A percentile compares a stretch with the other conserved stretches of the same genome.
phyloP scores from a whole-genome alignment of 2,797 vertebrate genomes.

The Micropoecilia bifurca region DNA sequence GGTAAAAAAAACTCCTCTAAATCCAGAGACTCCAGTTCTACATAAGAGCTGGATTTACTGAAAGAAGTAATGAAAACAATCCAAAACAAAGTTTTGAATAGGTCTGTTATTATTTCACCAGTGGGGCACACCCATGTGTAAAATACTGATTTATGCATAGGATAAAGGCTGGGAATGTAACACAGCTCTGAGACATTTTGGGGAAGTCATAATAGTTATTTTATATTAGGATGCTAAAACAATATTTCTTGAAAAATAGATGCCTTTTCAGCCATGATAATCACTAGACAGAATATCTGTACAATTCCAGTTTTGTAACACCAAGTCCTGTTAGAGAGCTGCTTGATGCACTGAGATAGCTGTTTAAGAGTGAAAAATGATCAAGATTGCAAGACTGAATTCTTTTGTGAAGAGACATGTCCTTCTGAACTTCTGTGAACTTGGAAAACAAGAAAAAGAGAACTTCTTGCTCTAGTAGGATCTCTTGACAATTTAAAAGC shows the following conservation, averaged over 20 bases:
- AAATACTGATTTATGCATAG: background rate
- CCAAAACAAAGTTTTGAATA: background rate
- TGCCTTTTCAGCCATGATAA: too few relatives aligned
- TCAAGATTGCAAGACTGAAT: slow-evolving; percentile 18
- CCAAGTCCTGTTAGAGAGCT: background rate
- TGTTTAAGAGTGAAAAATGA: slow-evolving; percentile 4
- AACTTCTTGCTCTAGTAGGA: slow-evolving; percentile 10
- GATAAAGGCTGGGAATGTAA: background rate
- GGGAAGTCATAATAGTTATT: background rate
- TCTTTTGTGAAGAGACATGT: background rate
- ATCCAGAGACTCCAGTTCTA: background rate
- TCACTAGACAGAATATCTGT: background rate
- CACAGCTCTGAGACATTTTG: background rate
- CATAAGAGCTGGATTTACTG: background rate
- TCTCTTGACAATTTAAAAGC: slow-evolving; percentile 16
- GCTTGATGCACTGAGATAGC: slow-evolving; percentile 2
- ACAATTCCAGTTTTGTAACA: background rate
- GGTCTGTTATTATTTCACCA: background rate
- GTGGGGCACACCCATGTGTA: background rate
- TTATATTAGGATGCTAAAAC: background rate
- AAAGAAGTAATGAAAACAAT: slow-evolving; percentile 2
- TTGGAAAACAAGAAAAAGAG: slow-evolving; percentile 1
- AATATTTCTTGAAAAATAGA: background rate
- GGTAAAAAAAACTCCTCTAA: background rate
- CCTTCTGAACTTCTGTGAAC: slow-evolving; percentile 20